Conservation (phyloP, 2,113 vertebrate genomes). For the Corythornis vintsioides region DNA sequence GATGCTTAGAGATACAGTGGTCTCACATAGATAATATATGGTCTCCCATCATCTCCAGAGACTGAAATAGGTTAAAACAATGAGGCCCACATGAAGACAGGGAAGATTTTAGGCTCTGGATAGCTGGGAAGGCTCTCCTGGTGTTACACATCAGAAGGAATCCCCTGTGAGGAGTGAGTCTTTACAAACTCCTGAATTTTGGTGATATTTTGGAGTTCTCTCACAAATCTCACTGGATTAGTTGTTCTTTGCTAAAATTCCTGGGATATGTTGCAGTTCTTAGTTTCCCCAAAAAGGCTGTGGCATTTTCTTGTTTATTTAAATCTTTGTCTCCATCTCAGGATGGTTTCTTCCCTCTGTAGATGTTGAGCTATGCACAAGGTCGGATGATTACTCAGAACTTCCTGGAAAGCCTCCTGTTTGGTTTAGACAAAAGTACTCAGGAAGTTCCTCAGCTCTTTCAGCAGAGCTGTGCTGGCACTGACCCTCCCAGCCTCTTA, state of each 20-base stretch:
- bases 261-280: neutral
- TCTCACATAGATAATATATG: neutral
- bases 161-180: neutral
- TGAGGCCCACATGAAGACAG: neutral
- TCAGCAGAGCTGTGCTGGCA: neutral
- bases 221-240: neutral
- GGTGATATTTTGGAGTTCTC: neutral
- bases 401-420: conserved; percentile 65
- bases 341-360: conserved; percentile 18
- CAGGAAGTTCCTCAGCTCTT: conserved; percentile 28
- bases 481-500: neutral
- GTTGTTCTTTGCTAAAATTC: neutral
- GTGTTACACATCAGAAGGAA: neutral
- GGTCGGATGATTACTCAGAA: conserved; percentile 62
- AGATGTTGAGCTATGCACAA: conserved; percentile 38
- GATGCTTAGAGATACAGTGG: neutral
- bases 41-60: fast-evolving
- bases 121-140: neutral
- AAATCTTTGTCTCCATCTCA: neutral
- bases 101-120: neutral
- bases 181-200: neutral
- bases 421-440: conserved; percentile 36
- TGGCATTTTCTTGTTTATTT: conserved; percentile 10
- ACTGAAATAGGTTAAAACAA: neutral
- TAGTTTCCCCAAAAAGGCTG: neutral